phyloP scores from a whole-genome alignment of 2,797 vertebrate species.

The Phataginus tricuspis region DNA sequence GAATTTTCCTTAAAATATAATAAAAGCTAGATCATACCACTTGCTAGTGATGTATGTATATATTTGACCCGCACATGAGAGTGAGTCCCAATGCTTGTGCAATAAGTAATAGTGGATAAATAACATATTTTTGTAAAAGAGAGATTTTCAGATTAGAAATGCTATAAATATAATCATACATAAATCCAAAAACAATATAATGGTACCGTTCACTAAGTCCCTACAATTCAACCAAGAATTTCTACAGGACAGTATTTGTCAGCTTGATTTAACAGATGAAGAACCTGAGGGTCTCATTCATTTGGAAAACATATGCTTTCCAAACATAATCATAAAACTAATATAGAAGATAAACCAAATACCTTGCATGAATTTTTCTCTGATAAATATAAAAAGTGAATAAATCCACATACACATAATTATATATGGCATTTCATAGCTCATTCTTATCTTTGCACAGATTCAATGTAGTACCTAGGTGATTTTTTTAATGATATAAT shows the following conservation, averaged over 20 bases:
- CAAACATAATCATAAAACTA: neutral
- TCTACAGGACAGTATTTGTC: neutral
- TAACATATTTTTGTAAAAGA: neutral
- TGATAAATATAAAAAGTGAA: neutral
- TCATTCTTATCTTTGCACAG: neutral
- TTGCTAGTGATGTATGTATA: neutral
- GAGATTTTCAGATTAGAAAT: neutral
- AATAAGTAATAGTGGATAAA: neutral
- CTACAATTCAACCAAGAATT: neutral
- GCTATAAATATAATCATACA: neutral
- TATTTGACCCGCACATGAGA: neutral
- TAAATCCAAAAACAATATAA: neutral
- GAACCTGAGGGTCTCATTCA: neutral
- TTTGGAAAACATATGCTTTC: neutral
- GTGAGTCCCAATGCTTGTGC: neutral
- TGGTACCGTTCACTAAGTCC: neutral
- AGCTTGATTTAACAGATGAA: neutral
- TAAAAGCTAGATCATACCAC: neutral
- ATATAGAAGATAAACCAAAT: constrained; percentile 43
- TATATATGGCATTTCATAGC: neutral
- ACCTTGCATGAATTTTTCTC: neutral
- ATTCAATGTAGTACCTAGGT: neutral
- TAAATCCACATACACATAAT: neutral
- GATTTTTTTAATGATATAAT: neutral
- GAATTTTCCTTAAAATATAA: neutral